Percentiles rank a stretch among this genome's conserved stretches.
These are phyloP conservation scores for Pasiphila rectangulata DNA, from an alignment of 2,888 invertebrate genomes.

Conservation along the genomic window DNA sequence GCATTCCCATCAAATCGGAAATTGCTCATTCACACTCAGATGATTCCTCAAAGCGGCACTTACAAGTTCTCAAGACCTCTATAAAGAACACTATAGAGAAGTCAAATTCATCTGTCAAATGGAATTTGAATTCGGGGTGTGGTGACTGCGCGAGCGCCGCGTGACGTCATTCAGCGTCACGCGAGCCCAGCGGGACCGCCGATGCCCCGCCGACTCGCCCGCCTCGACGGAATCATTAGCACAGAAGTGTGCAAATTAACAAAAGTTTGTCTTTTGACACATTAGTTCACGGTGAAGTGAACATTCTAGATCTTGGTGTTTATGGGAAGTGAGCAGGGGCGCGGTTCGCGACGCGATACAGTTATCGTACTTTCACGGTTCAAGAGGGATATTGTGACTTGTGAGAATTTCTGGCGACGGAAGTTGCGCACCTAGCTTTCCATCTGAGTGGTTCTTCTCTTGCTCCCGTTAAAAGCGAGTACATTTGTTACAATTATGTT, in stretches of 20 bases:
- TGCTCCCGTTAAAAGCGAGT: background rate
- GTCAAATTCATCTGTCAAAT: conserved; percentile 62
- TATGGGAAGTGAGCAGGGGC: conserved; percentile 66
- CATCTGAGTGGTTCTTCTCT: conserved; percentile 9
- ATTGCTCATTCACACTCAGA: conserved; percentile 74
- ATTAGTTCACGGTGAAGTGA: conserved; percentile 62
- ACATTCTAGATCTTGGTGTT: conserved; percentile 67
- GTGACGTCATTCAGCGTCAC: conserved; percentile 56
- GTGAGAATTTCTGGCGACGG: conserved; percentile 29
- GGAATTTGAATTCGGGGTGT: conserved; percentile 53
- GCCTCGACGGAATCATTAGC: conserved; percentile 47
- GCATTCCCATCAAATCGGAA: conserved; percentile 63
- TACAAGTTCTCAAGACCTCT: conserved; percentile 53
- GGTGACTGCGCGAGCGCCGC: conserved; percentile 59
- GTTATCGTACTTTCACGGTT: conserved; percentile 46
- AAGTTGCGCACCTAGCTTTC: conserved; percentile 9
- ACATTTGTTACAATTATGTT: background rate
- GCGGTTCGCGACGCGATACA: conserved; percentile 47
- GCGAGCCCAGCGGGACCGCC: conserved; percentile 46
- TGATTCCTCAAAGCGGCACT: conserved; percentile 53
- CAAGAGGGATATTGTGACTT: conserved; percentile 39
- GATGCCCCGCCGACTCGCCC: conserved; percentile 34
- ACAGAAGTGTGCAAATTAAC: conserved; percentile 40
- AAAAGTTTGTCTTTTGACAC: conserved; percentile 58
- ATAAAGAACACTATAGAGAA: conserved; percentile 52